Evolutionary conservation across 92 coral and sea anemone species (phyloP).

Genomic region (Nematostella vectensis): DNA sequence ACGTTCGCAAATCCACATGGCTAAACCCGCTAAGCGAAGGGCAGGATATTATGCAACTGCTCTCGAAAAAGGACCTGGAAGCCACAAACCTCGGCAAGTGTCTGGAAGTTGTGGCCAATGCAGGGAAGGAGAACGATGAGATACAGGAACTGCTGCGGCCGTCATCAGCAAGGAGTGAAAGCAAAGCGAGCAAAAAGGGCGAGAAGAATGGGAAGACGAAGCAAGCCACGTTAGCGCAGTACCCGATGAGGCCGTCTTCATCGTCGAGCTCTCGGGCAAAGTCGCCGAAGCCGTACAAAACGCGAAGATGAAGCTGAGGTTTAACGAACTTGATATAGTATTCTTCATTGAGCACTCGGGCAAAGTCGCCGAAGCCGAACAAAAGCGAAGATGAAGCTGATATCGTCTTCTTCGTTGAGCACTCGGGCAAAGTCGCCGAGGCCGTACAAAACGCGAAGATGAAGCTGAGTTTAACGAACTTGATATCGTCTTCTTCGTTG

Average conservation of each 20-base stretch:
- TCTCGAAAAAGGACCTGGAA: slow-evolving; percentile 90
- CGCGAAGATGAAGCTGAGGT: background rate
- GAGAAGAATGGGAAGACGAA: slow-evolving; percentile 28
- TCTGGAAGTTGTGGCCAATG: slow-evolving; percentile 70
- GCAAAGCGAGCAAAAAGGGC: slow-evolving; percentile 32
- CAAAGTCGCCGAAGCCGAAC: too few relatives aligned
- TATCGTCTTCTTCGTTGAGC: slow-evolving; percentile 34
- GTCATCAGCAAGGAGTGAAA: slow-evolving; percentile 32
- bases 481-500: too few relatives aligned
- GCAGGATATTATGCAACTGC: slow-evolving; percentile 72
- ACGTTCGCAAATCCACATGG: slow-evolving; percentile 97
- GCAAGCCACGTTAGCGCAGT: slow-evolving; percentile 54
- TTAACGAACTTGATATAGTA: too few relatives aligned
- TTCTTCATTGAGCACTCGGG: too few relatives aligned
- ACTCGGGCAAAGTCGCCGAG: slow-evolving; percentile 25
- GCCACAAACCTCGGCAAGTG: slow-evolving; percentile 77
- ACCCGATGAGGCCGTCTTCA: slow-evolving; percentile 49
- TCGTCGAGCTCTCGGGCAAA: slow-evolving; percentile 22
- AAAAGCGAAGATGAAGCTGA: slow-evolving; percentile 50
- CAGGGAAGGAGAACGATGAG: slow-evolving; percentile 81
- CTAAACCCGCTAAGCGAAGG: slow-evolving; percentile 91
- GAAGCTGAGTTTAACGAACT: too few relatives aligned
- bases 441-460: slow-evolving; percentile 9
- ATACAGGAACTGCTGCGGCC: slow-evolving; percentile 80
- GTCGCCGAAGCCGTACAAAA: slow-evolving; percentile 24